phyloP scores from a whole-genome alignment of 2,888 invertebrate species.

The Phortica okadai region DNA sequence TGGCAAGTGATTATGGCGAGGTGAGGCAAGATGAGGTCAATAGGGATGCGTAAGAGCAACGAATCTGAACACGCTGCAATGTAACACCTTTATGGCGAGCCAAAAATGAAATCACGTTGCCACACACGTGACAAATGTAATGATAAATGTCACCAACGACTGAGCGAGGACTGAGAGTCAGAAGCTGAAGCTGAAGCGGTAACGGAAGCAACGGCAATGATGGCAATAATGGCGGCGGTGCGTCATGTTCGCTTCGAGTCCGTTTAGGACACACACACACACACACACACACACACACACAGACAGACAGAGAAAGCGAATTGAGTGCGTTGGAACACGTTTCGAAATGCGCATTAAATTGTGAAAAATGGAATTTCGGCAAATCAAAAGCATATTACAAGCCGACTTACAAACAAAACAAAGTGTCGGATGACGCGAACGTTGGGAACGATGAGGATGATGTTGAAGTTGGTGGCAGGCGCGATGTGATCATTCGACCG shows the following conservation, averaged over 20 bases:
- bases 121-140: constrained; percentile 70
- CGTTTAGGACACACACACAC: constrained; percentile 50
- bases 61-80: constrained; percentile 51
- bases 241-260: neutral
- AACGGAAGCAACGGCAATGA: no score
- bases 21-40: neutral
- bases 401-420: constrained; percentile 53
- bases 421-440: constrained; percentile 40
- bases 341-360: constrained; percentile 69
- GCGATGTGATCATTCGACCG: no score
- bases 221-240: neutral
- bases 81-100: constrained; percentile 67
- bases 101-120: constrained; percentile 70
- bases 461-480: neutral
- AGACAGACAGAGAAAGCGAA: neutral
- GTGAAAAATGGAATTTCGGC: constrained; percentile 68
- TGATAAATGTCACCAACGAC: constrained; percentile 55
- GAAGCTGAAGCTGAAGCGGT: no score
- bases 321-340: constrained; percentile 61
- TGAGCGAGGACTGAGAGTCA: no score
- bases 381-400: constrained; percentile 70
- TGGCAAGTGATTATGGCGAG: neutral
- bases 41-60: neutral
- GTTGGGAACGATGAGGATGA: constrained; percentile 30
- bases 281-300: constrained; percentile 50